Base-by-base conservation (phyloP, 2,888 invertebrate species). In the Diadegma fenestrale region DNA sequence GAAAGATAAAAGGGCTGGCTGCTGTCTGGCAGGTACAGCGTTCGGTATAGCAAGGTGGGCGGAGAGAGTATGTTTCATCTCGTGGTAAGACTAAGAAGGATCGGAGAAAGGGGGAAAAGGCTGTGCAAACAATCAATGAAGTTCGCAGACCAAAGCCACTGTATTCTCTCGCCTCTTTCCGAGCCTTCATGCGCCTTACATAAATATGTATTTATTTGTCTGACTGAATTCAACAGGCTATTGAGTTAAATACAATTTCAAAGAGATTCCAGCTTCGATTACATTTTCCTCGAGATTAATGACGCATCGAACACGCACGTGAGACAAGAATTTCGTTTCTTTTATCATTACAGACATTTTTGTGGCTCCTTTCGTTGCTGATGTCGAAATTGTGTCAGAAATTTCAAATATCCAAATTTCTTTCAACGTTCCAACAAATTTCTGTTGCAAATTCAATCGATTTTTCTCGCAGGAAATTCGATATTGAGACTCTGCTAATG, bases 401-500 rank as follows among this genome's bases (percentile, higher is more conserved):
- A 1, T 26, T 54, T 54, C 19, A 8, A 51, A 22, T 10, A 58
- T 54, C 3, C 10, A 54, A 8, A 26, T 26, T 58, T 10, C 14
- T 26, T 5, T 0, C 14, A 14, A 12, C 5, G 14, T 58, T 58
- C n/a, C 6, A 17, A 48, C n/a, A 6, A 0, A 48, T n/a, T 48
- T 5, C n/a, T n/a, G 5, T n/a, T 48, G 4, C n/a, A 48, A n/a
- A n/a, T n/a, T 54, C 10, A 54, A 54, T 54, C 26, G 26, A 58
- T 26, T 58, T 58, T 10, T 30, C 45, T 58, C 48, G 8, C 48
- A 30, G 37, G 54, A 63, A 66, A 81, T 45, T 69, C 58, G 71
- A 80, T 75, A 78, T 82, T 61, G 75, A 80, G 88, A 88, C 88
- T 89, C 89, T 89, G 64, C 92, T 92, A 92, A 93, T 92, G 92